Conservation (phyloP, 2,888 invertebrate species). For the Acleris sparsana region DNA sequence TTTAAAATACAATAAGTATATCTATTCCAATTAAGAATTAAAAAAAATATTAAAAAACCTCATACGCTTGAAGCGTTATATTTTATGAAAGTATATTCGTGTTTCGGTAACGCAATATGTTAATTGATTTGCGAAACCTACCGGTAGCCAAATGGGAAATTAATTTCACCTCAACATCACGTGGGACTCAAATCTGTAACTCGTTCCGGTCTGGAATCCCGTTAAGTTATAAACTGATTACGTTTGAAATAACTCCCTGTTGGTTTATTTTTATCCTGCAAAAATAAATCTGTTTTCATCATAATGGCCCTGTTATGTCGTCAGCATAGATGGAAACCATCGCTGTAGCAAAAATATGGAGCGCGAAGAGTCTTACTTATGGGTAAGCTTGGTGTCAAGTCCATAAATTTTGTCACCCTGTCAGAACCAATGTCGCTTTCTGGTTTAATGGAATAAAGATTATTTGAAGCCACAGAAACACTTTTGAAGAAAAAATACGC, state of each 20-base stretch:
- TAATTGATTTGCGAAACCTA: not conserved
- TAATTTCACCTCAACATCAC: conserved; percentile 2
- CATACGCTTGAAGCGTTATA: no score
- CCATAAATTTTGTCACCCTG: conserved; percentile 26
- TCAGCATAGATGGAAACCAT: conserved; percentile 21
- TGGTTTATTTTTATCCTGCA: not conserved
- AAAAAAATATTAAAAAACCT: no score
- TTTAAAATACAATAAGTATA: no score
- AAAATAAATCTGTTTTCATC: not conserved
- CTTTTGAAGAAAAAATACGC: no score
- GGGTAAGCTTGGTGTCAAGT: conserved; percentile 27
- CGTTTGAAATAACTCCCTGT: not conserved
- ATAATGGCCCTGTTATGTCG: conserved; percentile 15
- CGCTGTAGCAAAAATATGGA: conserved; percentile 31
- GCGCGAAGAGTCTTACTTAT: conserved; percentile 29
- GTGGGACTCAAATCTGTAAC: conserved; percentile 2
- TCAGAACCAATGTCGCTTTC: conserved; percentile 21
- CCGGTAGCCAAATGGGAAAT: conserved; percentile 1
- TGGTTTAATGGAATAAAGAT: conserved; percentile 27
- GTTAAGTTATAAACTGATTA: not conserved
- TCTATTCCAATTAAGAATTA: no score
- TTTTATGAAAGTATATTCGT: not conserved
- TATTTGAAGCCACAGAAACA: not conserved
- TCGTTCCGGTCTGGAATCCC: not conserved
- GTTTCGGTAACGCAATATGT: not conserved